A percentile compares a stretch with the other conserved stretches of the same genome.
These are phyloP conservation scores for Nixonia krombeini DNA, from an alignment of 1,140 invertebrate genomes.

Conservation along the genomic window DNA sequence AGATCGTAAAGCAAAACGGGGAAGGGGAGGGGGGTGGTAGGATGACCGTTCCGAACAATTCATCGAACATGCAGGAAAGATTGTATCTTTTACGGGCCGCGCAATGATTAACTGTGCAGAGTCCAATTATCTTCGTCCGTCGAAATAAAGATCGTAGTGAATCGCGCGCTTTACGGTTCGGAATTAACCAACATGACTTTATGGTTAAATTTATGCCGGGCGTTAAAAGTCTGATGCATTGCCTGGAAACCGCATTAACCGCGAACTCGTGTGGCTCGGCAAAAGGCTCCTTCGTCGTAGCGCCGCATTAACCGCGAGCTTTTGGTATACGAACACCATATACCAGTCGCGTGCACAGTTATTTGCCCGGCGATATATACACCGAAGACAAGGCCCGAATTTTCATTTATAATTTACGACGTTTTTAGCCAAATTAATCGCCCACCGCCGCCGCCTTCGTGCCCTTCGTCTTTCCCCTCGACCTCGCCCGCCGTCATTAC, in stretches of 20 bases:
- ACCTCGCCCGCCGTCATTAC: no score
- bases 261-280: conserved; percentile 21
- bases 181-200: conserved; percentile 33
- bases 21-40: not conserved
- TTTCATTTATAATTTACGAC: conserved; percentile 19
- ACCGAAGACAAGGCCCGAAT: conserved; percentile 7
- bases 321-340: conserved; percentile 18
- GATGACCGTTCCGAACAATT: conserved; percentile 1
- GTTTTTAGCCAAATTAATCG: no score
- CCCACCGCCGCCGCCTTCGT: no score
- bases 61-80: not conserved
- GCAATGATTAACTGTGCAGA: conserved; percentile 13
- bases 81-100: not conserved
- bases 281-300: conserved; percentile 21
- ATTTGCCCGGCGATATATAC: conserved; percentile 13
- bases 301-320: conserved; percentile 29
- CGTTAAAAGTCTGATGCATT: conserved; percentile 42
- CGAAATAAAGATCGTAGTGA: conserved; percentile 20
- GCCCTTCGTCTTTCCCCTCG: no score
- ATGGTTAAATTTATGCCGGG: conserved; percentile 35
- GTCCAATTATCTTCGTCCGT: conserved; percentile 12
- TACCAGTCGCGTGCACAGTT: conserved; percentile 19
- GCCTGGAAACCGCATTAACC: conserved; percentile 19
- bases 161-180: conserved; percentile 15
- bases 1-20: no score